Evolutionary conservation across 2,888 invertebrate species (phyloP), one percentile per base, ranked within the genome.

Genomic region (Idaea dimidiata): DNA sequence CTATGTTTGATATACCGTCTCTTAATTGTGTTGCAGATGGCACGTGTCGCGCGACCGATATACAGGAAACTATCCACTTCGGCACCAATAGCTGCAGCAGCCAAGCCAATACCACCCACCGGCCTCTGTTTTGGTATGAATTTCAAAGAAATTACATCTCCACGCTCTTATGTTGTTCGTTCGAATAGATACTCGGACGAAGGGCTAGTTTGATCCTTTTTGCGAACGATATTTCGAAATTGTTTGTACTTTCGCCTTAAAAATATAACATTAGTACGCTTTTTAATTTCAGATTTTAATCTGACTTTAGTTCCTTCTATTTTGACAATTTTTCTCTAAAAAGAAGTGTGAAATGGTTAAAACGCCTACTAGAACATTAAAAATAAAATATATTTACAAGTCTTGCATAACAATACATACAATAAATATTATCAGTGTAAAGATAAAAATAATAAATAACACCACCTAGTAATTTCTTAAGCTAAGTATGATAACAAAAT

Each of bases 51-150:
- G 0, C 78, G 86, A 6, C 90, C 90, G 0, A 78, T 88, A 54
- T 88, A 87, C 71, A 84, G 88, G 59, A 83, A 83, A 58, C 72
- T 91, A 55, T 89, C 91, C 0, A 88, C 89, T 1, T 75, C 89
- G 6, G 73, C 83, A 0, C 65, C 86, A 1, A 73, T 74, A 5
- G 77, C 84, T 55, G 76, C 84, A 54, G 73, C 89, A 8, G 81
- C 83, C n/a, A 89, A 86, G 67, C 82, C 88, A 0, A 85, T 90
- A 18, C 89, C 89, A 0, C 67, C 82, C 5, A 88, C 90, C 62
- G 91, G 91, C 61, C 75, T 87, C 57, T 89, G 88, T 62, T 91
- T 91, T 79, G 91, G 91, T 91, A 78, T 56, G 56, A 56, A 17
- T 72, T 68, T 65, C 54, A 43, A 43, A 10, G 14, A 43, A 43